Percentiles rank a stretch among this genome's conserved stretches.
These are phyloP conservation scores for Monochamus alternatus DNA, from an alignment of 2,888 invertebrate species.

Conservation along the genomic window DNA sequence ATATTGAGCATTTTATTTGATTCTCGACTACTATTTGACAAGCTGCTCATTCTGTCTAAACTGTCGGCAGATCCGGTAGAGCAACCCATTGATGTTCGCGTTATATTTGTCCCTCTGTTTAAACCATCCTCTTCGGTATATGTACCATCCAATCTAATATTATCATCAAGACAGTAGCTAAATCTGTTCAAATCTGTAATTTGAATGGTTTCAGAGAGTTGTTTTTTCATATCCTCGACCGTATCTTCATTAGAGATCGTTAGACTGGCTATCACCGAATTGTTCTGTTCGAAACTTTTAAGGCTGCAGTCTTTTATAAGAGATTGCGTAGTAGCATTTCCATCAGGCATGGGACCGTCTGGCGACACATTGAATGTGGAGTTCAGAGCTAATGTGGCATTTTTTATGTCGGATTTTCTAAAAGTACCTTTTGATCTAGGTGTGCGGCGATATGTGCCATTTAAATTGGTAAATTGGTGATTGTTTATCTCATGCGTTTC, in stretches of 20 bases:
- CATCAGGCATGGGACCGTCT: slow-evolving; percentile 38
- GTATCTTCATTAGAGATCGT: slow-evolving; percentile 38
- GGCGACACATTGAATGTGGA: slow-evolving; percentile 50
- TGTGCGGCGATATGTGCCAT: slow-evolving; percentile 52
- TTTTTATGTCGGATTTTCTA: slow-evolving; percentile 54
- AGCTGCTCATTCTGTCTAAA: slow-evolving; percentile 68
- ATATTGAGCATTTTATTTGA: slow-evolving; percentile 67
- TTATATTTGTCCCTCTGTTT: slow-evolving; percentile 46
- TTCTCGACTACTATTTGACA: slow-evolving; percentile 66
- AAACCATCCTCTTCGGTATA: slow-evolving; percentile 48
- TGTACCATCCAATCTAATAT: slow-evolving; percentile 43
- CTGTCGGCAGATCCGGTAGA: slow-evolving; percentile 68
- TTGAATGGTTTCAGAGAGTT: slow-evolving; percentile 44
- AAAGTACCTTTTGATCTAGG: slow-evolving; percentile 56
- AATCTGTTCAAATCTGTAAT: slow-evolving; percentile 50
- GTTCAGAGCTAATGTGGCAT: slow-evolving; percentile 48
- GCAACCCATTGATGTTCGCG: slow-evolving; percentile 46
- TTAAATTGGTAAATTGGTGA: slow-evolving; percentile 37
- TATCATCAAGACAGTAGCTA: slow-evolving; percentile 53
- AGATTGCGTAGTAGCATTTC: slow-evolving; percentile 42
- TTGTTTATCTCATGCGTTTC: neutral
- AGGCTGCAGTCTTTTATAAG: slow-evolving; percentile 42
- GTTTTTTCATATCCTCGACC: slow-evolving; percentile 53
- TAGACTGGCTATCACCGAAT: slow-evolving; percentile 18
- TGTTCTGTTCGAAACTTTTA: slow-evolving; percentile 32